Evolutionary conservation across 1,140 invertebrate species (phyloP).

Genomic region (Cotesia glomerata): DNA sequence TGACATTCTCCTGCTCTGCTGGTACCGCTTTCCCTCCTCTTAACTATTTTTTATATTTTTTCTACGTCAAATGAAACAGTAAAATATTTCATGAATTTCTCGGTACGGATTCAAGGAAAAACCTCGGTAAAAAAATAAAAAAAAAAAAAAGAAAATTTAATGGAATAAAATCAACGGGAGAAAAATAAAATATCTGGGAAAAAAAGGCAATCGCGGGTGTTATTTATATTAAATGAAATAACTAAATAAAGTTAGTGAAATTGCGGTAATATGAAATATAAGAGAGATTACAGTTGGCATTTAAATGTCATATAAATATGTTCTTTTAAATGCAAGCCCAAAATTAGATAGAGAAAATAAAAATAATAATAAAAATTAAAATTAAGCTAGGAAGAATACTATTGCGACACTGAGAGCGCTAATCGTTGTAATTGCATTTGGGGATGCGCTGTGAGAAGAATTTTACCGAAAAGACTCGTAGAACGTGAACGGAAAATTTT

Average conservation of each 20-base stretch:
- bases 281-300: too few relatives aligned
- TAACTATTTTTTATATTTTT: background rate
- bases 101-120: background rate
- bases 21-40: background rate
- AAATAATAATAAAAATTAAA: background rate
- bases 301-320: background rate
- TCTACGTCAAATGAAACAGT: background rate
- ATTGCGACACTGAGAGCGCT: conserved; percentile 36
- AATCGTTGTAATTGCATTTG: conserved; percentile 50
- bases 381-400: conserved; percentile 11
- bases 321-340: background rate
- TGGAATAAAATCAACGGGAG: too few relatives aligned
- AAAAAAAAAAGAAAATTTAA: background rate
- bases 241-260: too few relatives aligned
- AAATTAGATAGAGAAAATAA: background rate
- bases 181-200: too few relatives aligned
- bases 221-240: too few relatives aligned
- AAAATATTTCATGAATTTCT: conserved; percentile 1
- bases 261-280: too few relatives aligned
- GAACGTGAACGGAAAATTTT: too few relatives aligned
- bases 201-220: too few relatives aligned
- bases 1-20: background rate
- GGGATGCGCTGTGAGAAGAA: conserved; percentile 5
- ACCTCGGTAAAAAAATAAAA: background rate
- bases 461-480: too few relatives aligned